phyloP scores from a whole-genome alignment of 2,888 invertebrate genomes.

The Pollenia angustigena region DNA sequence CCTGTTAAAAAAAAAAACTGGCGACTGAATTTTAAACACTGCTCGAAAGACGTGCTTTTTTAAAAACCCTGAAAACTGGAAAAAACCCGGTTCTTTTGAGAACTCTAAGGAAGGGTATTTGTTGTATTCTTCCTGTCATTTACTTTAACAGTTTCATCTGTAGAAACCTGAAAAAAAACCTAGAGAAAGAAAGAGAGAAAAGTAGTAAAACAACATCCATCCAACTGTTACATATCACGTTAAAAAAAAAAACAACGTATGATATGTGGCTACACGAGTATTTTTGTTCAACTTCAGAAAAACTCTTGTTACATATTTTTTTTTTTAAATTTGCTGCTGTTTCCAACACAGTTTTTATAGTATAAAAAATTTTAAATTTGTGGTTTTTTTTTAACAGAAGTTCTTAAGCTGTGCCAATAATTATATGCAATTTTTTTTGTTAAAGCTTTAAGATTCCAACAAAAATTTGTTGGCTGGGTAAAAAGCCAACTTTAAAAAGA shows the following conservation, averaged over 20 bases:
- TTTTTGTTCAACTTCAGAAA: slow-evolving; percentile 29
- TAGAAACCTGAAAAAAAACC: slow-evolving; percentile 1
- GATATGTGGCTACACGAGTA: slow-evolving; percentile 58
- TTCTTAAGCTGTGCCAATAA: not conserved
- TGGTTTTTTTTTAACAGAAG: not conserved
- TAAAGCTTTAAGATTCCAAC: not conserved
- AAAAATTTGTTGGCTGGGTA: too few relatives aligned
- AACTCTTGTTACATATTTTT: slow-evolving; percentile 40
- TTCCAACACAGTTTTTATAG: slow-evolving; percentile 26
- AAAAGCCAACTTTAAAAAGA: not conserved
- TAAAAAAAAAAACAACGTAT: slow-evolving; percentile 56
- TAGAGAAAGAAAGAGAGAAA: not conserved
- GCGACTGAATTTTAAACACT: too few relatives aligned
- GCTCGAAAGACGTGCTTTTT: too few relatives aligned
- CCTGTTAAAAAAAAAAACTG: too few relatives aligned
- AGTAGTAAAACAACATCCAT: slow-evolving; percentile 12
- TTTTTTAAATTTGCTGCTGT: not conserved
- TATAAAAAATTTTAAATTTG: not conserved
- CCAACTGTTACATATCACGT: slow-evolving; percentile 60
- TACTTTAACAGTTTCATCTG: slow-evolving; percentile 33
- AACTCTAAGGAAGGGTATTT: not conserved
- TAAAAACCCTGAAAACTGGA: too few relatives aligned
- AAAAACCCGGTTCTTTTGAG: too few relatives aligned
- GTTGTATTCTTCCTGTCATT: slow-evolving; percentile 29
- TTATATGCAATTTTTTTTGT: not conserved